Evolutionary conservation across 2,113 vertebrate genomes (phyloP), one percentile per base, ranked within the genome.

Genomic region (Agelaius tricolor): DNA sequence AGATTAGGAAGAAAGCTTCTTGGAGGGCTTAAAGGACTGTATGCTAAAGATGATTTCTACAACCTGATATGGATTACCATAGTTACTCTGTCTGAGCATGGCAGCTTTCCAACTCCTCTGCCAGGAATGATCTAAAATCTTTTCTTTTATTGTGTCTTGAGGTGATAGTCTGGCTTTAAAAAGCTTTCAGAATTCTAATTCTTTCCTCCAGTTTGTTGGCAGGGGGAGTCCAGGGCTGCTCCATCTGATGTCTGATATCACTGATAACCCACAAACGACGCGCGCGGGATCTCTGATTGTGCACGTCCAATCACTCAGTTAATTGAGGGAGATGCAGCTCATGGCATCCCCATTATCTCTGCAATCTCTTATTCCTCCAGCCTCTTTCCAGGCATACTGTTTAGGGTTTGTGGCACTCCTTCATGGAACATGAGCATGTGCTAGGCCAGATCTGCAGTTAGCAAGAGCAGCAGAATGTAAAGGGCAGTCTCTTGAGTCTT

Each of bases 81-180:
- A 96, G 92, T 93, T 94, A 86, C 90, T 84, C 75, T 83, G 49
- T 84, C 57, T 66, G 87, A 92, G 71, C 72, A 24, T 92, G 93
- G 91, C 93, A 96, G 86, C 94, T 93, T 97, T 97, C 94, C 93
- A 96, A 65, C 39, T 92, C 68, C 89, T 97, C 89, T 97, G 96
- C 93, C 89, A 96, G 67, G 93, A 95, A 94, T 93, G 96, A 97
- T 95, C 96, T 97, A 96, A 97, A 96, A 97, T 96, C 95, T 95
- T 95, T 95, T 87, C 84, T 97, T 95, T 95, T 95, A 96, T 96
- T 97, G 94, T 94, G 90, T 96, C 89, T 96, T 91, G 95, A 72
- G 88, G 83, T 91, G 95, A 88, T 95, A 97, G 78, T 35, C 83
- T 96, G 89, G 65, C 69, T 95, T 93, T 96, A 94, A 96, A 96